phyloP scores from a whole-genome alignment of 2,797 vertebrate species.

The Gallinago stenura region DNA sequence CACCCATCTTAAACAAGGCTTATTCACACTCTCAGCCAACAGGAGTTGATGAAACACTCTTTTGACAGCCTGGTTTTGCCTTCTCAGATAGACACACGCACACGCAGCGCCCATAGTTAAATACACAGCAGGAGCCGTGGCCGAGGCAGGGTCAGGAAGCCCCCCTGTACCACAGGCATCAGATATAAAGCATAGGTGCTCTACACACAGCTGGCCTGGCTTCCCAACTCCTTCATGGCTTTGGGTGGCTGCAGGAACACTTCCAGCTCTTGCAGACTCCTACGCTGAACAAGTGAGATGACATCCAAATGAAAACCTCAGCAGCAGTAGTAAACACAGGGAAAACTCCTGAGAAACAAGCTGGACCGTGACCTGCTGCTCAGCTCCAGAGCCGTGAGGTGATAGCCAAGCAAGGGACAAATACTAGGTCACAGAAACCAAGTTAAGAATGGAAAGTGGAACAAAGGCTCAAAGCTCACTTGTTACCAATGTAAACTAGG shows the following conservation, averaged over 20 bases:
- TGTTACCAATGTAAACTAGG: slow-evolving; percentile 19
- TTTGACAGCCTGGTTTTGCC: slow-evolving; percentile 6
- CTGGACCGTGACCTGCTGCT: background rate
- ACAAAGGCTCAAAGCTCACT: background rate
- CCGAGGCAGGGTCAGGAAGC: background rate
- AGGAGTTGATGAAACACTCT: slow-evolving; percentile 25
- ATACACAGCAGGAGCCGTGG: slow-evolving; percentile 1
- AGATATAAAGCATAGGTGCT: background rate
- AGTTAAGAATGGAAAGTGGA: slow-evolving; percentile 43
- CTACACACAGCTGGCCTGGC: background rate
- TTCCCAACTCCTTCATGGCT: background rate
- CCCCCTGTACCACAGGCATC: background rate
- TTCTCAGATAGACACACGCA: background rate
- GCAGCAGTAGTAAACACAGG: background rate
- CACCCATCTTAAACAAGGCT: background rate
- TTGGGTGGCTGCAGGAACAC: background rate
- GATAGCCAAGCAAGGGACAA: background rate
- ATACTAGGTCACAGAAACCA: slow-evolving; percentile 57
- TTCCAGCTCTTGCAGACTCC: background rate
- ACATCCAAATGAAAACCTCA: background rate
- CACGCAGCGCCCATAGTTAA: background rate
- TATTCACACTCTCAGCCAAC: background rate
- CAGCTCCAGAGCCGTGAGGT: background rate
- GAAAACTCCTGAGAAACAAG: background rate
- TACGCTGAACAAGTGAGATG: background rate